Evolutionary conservation across 2,888 invertebrate genomes (phyloP).

Genomic region (Drosophila aldrichi): DNA sequence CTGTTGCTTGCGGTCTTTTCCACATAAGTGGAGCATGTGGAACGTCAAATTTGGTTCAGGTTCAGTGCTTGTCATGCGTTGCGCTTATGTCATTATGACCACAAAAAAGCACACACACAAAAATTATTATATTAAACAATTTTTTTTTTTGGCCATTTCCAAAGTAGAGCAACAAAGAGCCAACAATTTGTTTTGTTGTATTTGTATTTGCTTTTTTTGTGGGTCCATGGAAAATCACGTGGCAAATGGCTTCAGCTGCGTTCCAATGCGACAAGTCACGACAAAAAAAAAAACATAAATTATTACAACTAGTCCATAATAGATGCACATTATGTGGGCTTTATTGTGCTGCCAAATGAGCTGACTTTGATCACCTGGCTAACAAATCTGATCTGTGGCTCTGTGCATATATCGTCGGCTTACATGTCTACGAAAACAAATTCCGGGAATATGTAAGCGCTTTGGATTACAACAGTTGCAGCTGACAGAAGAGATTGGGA

Average conservation of each 20-base stretch:
- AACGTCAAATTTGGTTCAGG: slow-evolving; percentile 77
- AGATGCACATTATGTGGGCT: slow-evolving; percentile 59
- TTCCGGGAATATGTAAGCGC: slow-evolving; percentile 44
- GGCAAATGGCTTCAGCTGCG: slow-evolving; percentile 51
- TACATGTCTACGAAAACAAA: slow-evolving; percentile 16
- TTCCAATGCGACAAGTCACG: slow-evolving; percentile 20
- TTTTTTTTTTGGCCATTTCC: slow-evolving; percentile 44
- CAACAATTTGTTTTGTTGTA: slow-evolving; percentile 18
- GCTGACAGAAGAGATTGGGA: slow-evolving; percentile 11
- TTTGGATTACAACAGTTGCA: slow-evolving; percentile 25
- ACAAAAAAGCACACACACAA: slow-evolving; percentile 30
- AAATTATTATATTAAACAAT: slow-evolving; percentile 72
- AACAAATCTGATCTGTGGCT: slow-evolving; percentile 53
- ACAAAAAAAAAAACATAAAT: slow-evolving; percentile 43
- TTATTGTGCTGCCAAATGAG: slow-evolving; percentile 39
- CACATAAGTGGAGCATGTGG: slow-evolving; percentile 53
- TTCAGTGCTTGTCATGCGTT: slow-evolving; percentile 64
- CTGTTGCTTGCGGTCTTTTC: slow-evolving; percentile 32
- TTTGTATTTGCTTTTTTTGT: not conserved
- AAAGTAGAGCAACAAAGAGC: slow-evolving; percentile 58
- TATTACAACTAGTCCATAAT: slow-evolving; percentile 56
- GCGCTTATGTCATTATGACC: slow-evolving; percentile 73
- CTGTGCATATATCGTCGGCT: slow-evolving; percentile 20
- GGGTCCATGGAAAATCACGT: slow-evolving; percentile 39
- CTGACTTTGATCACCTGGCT: slow-evolving; percentile 29